phyloP scores from a whole-genome alignment of 2,113 vertebrate species.

The Nothoprocta perdicaria region DNA sequence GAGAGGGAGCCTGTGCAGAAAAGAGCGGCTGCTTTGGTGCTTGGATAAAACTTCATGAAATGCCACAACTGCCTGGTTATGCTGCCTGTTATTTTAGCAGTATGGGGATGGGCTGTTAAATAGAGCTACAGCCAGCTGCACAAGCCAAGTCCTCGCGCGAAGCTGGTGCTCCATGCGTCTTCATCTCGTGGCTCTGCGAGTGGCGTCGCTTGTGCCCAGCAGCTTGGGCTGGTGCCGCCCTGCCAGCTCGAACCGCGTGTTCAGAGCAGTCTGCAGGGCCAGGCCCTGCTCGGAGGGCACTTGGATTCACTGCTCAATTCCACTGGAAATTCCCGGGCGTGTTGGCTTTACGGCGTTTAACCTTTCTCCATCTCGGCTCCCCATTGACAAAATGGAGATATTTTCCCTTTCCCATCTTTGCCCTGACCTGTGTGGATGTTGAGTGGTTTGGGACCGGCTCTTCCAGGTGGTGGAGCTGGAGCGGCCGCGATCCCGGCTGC shows the following conservation, averaged over 20 bases:
- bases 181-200: neutral
- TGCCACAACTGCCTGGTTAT: neutral
- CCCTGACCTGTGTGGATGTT: neutral
- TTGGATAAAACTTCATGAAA: neutral
- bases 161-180: rapidly evolving
- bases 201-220: neutral
- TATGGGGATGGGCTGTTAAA: neutral
- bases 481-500: neutral
- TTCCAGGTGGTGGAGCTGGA: too few species aligned
- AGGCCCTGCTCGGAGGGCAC: rapidly evolving
- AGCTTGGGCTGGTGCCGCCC: rapidly evolving
- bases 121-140: rapidly evolving
- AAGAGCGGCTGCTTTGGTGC: neutral
- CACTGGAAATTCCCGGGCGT: rapidly evolving
- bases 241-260: rapidly evolving
- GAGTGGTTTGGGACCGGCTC: neutral
- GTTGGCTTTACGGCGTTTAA: neutral
- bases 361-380: neutral
- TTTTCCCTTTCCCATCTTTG: neutral
- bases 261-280: neutral
- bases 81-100: neutral
- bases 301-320: neutral
- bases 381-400: neutral
- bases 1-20: neutral
- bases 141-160: rapidly evolving